Conservation (phyloP, 2,797 vertebrate species). For the Xiphorhynchus erythropygius region DNA sequence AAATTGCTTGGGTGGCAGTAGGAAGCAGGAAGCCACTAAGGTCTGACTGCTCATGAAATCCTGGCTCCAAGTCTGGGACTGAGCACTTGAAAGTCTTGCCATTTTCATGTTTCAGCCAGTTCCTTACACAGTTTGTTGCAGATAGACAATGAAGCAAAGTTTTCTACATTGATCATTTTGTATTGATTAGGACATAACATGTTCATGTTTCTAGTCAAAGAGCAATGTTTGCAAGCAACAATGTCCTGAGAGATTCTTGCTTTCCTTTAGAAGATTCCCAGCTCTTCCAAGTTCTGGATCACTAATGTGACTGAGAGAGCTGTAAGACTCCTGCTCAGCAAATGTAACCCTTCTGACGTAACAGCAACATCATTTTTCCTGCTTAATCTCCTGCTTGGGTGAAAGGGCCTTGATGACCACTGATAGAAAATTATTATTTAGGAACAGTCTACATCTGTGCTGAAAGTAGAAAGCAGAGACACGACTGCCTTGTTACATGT, state of each 20-base stretch:
- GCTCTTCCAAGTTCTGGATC: background rate
- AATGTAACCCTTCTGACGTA: background rate
- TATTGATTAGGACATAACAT: background rate
- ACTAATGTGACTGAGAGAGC: accelerated
- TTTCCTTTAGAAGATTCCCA: background rate
- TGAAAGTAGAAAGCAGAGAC: background rate
- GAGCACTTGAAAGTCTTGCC: background rate
- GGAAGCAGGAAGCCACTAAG: background rate
- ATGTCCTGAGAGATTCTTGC: background rate
- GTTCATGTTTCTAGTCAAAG: background rate
- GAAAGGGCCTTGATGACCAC: background rate
- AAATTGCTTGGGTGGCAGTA: background rate
- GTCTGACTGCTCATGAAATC: background rate
- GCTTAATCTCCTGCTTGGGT: background rate
- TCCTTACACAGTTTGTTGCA: background rate
- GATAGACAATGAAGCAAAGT: background rate
- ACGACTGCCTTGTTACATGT: background rate
- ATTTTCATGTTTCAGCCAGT: background rate
- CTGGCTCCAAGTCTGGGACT: background rate
- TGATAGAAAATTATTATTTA: background rate
- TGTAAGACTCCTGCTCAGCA: background rate
- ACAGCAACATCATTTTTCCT: background rate
- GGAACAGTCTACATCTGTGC: background rate
- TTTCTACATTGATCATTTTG: background rate
- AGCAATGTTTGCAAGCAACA: background rate